A percentile compares a stretch with the other conserved stretches of the same genome.
These are phyloP conservation scores for Haliclystus octoradiatus DNA, from an alignment of 30 jellyfish, hydroid and myxozoan species.

Conservation along the genomic window DNA sequence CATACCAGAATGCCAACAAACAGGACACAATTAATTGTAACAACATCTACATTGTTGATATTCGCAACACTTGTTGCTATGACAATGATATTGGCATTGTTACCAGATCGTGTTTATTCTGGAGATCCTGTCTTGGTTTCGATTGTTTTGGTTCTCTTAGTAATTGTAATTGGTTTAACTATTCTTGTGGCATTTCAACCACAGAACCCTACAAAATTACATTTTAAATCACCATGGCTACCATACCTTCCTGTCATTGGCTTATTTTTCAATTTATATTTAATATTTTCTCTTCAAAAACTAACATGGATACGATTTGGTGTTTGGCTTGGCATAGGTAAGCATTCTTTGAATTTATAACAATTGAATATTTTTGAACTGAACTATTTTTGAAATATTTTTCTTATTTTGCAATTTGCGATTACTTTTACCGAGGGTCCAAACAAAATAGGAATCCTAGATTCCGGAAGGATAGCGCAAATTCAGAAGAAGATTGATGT, in stretches of 20 bases:
- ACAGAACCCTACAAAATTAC: slow-evolving; percentile 11
- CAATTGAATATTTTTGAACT: no score
- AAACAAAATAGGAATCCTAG: no score
- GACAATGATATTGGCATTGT: not conserved
- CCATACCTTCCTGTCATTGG: slow-evolving; percentile 49
- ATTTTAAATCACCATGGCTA: slow-evolving; percentile 36
- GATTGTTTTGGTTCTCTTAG: not conserved
- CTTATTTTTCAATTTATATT: slow-evolving; percentile 22
- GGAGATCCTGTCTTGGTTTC: not conserved
- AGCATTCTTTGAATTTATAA: slow-evolving; percentile 1
- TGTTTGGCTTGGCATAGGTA: slow-evolving; percentile 63
- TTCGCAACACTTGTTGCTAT: not conserved
- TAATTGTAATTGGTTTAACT: slow-evolving; percentile 1
- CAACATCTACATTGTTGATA: not conserved
- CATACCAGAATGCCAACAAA: not conserved
- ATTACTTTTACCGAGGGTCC: not conserved
- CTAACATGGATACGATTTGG: slow-evolving; percentile 52
- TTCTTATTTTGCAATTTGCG: not conserved
- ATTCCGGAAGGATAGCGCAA: no score
- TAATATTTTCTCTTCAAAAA: slow-evolving; percentile 22
- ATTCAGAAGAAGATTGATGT: no score
- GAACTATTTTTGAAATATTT: not conserved
- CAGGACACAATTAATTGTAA: not conserved
- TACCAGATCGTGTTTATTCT: slow-evolving; percentile 1
- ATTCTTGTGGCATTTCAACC: slow-evolving; percentile 11